Conservation (phyloP, 2,113 vertebrate genomes). For the Ctenodactylus gundi region DNA sequence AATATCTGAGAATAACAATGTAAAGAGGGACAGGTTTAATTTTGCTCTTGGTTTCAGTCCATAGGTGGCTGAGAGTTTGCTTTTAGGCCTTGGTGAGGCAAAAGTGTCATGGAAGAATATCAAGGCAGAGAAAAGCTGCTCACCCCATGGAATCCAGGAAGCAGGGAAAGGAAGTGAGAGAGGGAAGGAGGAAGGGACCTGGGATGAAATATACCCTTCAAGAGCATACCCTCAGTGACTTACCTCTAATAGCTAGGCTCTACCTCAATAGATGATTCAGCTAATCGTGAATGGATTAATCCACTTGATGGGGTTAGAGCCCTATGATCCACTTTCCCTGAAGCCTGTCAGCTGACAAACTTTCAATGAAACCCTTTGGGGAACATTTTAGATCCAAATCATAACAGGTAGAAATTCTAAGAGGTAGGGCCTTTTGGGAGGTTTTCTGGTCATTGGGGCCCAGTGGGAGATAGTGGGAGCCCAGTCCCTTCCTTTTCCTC, state of each 20-base stretch:
- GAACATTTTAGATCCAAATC: neutral
- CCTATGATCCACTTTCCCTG: neutral
- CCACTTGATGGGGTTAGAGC: neutral
- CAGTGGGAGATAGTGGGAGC: no score
- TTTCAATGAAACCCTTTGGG: neutral
- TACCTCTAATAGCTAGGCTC: neutral
- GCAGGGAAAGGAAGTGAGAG: neutral
- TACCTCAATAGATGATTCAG: neutral
- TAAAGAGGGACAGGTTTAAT: no score
- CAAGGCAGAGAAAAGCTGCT: neutral
- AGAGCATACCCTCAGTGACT: neutral
- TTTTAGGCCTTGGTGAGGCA: neutral
- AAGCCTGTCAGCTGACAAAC: neutral
- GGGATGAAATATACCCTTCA: neutral
- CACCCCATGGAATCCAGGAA: neutral
- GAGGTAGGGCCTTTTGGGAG: neutral
- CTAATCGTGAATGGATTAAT: neutral
- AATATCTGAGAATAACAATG: neutral
- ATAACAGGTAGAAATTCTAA: neutral
- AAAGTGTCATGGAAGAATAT: neutral
- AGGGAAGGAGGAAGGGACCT: neutral
- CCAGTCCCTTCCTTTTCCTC: no score
- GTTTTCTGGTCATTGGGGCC: neutral
- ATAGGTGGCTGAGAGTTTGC: neutral
- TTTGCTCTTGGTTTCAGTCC: neutral